Evolutionary conservation across 2,113 vertebrate species (phyloP).

Genomic region (Campylomormyrus numenius): DNA sequence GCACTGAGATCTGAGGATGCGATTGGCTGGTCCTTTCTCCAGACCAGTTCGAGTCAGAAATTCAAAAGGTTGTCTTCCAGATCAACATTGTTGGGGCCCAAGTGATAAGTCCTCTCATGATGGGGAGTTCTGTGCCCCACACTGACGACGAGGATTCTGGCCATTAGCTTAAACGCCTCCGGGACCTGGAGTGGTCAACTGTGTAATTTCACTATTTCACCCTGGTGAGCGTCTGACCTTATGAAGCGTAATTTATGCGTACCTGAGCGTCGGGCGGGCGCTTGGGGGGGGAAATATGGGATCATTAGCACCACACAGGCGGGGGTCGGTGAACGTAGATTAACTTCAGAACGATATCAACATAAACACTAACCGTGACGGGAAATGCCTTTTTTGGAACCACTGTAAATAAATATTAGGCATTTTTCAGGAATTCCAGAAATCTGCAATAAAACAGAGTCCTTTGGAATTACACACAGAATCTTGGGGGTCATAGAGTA

Average conservation of each 20-base stretch:
- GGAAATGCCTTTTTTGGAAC: neutral
- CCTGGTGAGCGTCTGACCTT: slow-evolving; percentile 5
- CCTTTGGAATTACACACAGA: neutral
- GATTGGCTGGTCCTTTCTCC: neutral
- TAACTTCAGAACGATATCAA: neutral
- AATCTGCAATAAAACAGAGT: neutral
- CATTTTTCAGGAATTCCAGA: neutral
- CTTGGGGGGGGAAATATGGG: neutral
- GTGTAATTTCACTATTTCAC: slow-evolving; percentile 4
- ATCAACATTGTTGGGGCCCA: neutral
- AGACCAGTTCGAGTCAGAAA: neutral
- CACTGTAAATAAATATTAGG: neutral
- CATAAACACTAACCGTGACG: neutral
- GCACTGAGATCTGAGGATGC: too few species aligned
- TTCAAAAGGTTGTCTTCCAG: neutral
- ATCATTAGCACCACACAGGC: neutral
- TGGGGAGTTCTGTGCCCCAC: neutral
- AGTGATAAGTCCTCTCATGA: neutral
- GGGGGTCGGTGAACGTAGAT: neutral
- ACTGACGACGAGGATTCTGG: neutral
- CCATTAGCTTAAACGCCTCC: neutral
- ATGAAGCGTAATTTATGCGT: slow-evolving; percentile 2
- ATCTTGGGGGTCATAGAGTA: neutral
- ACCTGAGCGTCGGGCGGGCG: neutral
- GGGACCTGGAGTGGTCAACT: neutral